Percentiles rank a stretch among this genome's conserved stretches.
Evolutionary conservation across 1,140 invertebrate species (phyloP).

Genomic region (Magallana gigas): DNA sequence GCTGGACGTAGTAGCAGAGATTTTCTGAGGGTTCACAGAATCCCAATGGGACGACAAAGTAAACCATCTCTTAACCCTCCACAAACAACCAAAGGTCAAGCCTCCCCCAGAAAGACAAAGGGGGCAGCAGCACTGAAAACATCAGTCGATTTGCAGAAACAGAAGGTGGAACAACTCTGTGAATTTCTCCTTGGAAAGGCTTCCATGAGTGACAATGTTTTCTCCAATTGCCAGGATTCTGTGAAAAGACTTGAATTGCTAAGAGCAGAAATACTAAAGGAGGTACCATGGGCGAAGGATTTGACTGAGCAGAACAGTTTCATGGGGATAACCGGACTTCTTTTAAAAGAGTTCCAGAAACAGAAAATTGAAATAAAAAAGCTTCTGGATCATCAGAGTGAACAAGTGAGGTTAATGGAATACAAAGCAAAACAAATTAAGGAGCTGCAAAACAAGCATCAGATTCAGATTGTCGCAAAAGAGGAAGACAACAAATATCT

Average conservation of each 20-base stretch:
- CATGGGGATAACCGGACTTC: neutral
- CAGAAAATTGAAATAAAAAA: neutral
- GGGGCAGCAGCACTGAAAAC: neutral
- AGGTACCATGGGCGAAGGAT: slow-evolving; percentile 4
- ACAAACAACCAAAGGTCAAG: neutral
- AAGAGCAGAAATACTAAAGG: neutral
- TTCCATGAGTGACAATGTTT: neutral
- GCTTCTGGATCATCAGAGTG: neutral
- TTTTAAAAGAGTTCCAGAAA: slow-evolving; percentile 8
- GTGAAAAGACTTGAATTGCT: neutral
- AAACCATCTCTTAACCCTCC: neutral
- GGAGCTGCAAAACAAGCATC: slow-evolving; percentile 17
- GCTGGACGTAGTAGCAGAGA: neutral
- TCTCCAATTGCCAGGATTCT: neutral
- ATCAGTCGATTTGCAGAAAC: neutral
- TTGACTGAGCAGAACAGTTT: neutral
- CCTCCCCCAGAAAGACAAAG: neutral
- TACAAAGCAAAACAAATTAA: slow-evolving; percentile 33
- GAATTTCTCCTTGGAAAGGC: neutral
- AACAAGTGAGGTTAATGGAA: slow-evolving; percentile 11
- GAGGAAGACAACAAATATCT: neutral
- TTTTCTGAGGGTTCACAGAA: neutral
- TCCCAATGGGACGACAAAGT: neutral
- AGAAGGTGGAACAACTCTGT: neutral
- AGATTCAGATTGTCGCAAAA: slow-evolving; percentile 10